Base-by-base conservation (phyloP, 1,140 invertebrate genomes). In the Leptopilina clavipes region DNA sequence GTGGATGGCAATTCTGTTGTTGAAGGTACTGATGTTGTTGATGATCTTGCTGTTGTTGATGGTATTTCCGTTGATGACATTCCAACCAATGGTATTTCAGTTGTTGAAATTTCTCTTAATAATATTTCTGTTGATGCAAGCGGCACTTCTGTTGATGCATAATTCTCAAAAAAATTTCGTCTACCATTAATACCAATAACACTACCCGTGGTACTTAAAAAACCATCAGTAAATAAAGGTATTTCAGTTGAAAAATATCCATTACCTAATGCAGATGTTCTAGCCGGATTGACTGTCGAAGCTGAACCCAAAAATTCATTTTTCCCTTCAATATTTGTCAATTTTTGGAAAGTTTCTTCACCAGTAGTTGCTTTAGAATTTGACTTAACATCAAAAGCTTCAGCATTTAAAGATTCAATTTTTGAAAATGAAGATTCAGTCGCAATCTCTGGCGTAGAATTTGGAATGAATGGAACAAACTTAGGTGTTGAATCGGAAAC, bases 21-120 rank as follows among this genome's bases (percentile, higher is more conserved):
- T 40, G n/a, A n/a, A 70, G 11, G 12, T 72, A 31, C 76, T 75
- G 0, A 19, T 48, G 17, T 7, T 22, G 37, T 37, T 3, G 17
- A 65, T 81, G 10, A 74, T 77, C 3, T 19, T 22, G 8, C 43
- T 44, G 54, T 70, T 72, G 14, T 71, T 18, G 76, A 59, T 76
- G 70, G 70, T 31, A 73, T 75, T 45, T 76, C 76, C 0, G 74
- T 79, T 10, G 76, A 59, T 71, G 52, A 45, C 74, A 79, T 37
- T 59, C 70, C 75, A 22, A 78, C 54, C 65, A 70, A 71, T 74
- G 76, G 56, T 19, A 75, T 82, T 25, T 48, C 82, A 71, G 83
- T 83, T 76, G 78, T 71, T n/a, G 75, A 75, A 54, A 76, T 74
- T 54, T 72, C 76, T 43, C 78, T 82, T 74, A 81, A 77, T 77